A percentile compares a stretch with the other conserved stretches of the same genome.
phyloP scores from a whole-genome alignment of 37 sponge, comb jelly and placozoan genomes.

The Amphimedon queenslandica region DNA sequence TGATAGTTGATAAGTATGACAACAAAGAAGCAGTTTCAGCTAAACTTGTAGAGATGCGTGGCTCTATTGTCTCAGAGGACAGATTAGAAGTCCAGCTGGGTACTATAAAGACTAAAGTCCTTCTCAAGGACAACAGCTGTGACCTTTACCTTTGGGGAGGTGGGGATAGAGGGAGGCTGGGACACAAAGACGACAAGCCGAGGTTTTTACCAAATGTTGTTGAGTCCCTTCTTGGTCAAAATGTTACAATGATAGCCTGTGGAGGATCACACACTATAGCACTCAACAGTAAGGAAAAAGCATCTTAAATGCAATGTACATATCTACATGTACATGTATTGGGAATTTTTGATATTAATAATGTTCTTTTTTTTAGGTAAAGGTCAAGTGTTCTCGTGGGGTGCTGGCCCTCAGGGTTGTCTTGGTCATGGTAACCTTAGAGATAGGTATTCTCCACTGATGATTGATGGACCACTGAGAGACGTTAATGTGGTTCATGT shows the following conservation, averaged over 20 bases:
- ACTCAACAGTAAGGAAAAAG: constrained; percentile 70
- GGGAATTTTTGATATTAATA: neutral
- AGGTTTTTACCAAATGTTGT: constrained; percentile 70
- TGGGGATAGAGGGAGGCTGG: constrained; percentile 72
- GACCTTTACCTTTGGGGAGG: constrained; percentile 90
- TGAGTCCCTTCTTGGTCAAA: constrained; percentile 73
- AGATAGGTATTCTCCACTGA: constrained; percentile 83
- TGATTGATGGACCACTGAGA: constrained; percentile 65
- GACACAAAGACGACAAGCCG: constrained; percentile 78
- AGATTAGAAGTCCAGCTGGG: constrained; percentile 41
- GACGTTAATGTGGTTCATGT: constrained; percentile 53
- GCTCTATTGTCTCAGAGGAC: constrained; percentile 12
- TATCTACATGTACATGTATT: neutral
- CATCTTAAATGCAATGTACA: neutral
- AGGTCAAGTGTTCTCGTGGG: constrained; percentile 90
- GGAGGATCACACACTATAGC: constrained; percentile 71
- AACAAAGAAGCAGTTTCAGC: constrained; percentile 43
- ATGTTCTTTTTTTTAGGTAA: constrained; percentile 13
- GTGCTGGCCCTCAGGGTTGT: constrained; percentile 80
- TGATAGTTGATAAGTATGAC: constrained; percentile 61
- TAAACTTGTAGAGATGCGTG: constrained; percentile 1
- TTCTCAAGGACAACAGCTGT: constrained; percentile 50
- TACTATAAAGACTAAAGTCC: constrained; percentile 28
- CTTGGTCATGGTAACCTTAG: constrained; percentile 89
- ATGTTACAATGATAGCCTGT: constrained; percentile 62